Percentiles rank a stretch among this genome's conserved stretches.
phyloP scores from a whole-genome alignment of 2,113 vertebrate species.

The Ptychochromis oligacanthus region DNA sequence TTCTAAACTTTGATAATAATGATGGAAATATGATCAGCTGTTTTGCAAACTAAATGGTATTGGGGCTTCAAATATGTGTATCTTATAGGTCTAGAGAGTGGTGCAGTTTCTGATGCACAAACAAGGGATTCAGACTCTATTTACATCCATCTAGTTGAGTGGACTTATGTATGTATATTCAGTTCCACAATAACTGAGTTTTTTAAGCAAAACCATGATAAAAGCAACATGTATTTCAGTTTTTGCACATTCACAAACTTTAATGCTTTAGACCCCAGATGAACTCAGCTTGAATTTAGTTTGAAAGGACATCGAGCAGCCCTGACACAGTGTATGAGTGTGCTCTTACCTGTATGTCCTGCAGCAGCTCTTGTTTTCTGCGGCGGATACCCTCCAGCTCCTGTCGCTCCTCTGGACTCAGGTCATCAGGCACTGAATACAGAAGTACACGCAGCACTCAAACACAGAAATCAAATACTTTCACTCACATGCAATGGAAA shows the following conservation, averaged over 20 bases:
- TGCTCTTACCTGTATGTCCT: conserved; percentile 91
- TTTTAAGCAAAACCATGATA: neutral
- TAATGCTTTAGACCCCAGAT: neutral
- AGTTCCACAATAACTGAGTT: neutral
- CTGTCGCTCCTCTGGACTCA: conserved; percentile 93
- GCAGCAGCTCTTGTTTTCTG: conserved; percentile 94
- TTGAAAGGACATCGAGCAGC: neutral
- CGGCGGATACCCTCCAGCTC: conserved; percentile 95
- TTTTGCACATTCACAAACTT: neutral
- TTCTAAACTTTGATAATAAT: neutral
- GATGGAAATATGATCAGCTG: neutral
- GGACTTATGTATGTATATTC: neutral
- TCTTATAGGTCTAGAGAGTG: neutral
- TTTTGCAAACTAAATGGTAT: neutral
- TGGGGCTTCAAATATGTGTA: neutral
- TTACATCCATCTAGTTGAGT: neutral
- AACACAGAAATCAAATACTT: conserved; percentile 27
- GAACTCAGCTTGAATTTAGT: neutral
- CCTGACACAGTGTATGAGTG: neutral
- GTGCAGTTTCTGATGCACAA: neutral
- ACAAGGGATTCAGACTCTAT: neutral
- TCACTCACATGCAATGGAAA: conserved; percentile 4
- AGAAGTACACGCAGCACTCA: conserved; percentile 19
- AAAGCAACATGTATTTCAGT: neutral
- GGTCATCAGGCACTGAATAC: conserved; percentile 89